These are phyloP conservation scores for Caenorhabditis brenneri DNA, from an alignment of 1,140 invertebrate genomes.

Conservation along the genomic window DNA sequence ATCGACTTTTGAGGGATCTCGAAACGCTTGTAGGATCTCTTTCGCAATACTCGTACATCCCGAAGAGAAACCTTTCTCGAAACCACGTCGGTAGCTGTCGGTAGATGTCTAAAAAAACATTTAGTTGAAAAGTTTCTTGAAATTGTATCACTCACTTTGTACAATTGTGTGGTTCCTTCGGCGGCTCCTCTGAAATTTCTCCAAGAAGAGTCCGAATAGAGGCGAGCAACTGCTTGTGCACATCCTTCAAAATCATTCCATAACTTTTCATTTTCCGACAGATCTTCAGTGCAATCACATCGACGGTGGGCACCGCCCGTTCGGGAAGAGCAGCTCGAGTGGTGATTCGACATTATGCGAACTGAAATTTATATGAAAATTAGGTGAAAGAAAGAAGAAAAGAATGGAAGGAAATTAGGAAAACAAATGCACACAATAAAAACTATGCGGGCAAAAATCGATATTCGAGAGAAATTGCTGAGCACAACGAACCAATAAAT, in stretches of 20 bases:
- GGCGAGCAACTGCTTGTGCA: slow-evolving; percentile 57
- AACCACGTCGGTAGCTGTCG: slow-evolving; percentile 63
- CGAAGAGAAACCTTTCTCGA: slow-evolving; percentile 59
- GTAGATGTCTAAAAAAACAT: slow-evolving; percentile 58
- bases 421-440: no score
- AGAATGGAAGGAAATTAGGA: no score
- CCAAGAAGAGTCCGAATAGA: slow-evolving; percentile 62
- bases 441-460: no score
- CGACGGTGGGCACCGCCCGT: background rate
- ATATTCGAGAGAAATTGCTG: no score
- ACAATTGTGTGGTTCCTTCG: slow-evolving; percentile 65
- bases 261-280: slow-evolving; percentile 41
- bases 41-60: slow-evolving; percentile 62
- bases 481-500: no score
- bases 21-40: slow-evolving; percentile 40
- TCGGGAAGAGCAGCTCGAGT: background rate
- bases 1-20: slow-evolving; percentile 37
- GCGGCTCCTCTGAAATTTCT: slow-evolving; percentile 61
- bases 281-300: slow-evolving; percentile 30
- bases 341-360: no score
- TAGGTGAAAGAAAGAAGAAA: no score
- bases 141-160: slow-evolving; percentile 55
- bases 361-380: no score
- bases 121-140: no score
- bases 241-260: slow-evolving; percentile 48